phyloP scores from a whole-genome alignment of 2,113 vertebrate species.

The Heliornis fulica region DNA sequence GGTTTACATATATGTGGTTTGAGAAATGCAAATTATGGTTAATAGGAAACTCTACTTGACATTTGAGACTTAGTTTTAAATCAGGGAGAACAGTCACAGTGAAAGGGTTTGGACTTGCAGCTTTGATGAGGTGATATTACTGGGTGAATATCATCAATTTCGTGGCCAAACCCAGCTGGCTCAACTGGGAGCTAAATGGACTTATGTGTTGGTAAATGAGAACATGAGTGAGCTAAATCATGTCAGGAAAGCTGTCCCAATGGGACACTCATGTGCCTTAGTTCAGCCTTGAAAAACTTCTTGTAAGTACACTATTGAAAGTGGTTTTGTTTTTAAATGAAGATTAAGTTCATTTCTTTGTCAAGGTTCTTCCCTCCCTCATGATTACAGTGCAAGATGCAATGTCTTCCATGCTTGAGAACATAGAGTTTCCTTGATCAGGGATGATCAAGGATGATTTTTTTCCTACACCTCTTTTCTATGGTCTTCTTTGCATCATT shows the following conservation, averaged over 20 bases:
- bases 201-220: neutral
- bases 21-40: neutral
- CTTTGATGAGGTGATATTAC: neutral
- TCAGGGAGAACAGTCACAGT: neutral
- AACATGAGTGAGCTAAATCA: neutral
- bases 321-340: neutral
- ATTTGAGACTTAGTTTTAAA: neutral
- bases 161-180: neutral
- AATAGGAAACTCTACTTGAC: neutral
- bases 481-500: neutral
- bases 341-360: neutral
- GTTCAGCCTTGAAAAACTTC: neutral
- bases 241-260: neutral
- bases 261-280: fast-evolving
- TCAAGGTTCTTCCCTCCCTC: neutral
- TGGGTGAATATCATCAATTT: neutral
- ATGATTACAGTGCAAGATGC: neutral
- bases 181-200: neutral
- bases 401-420: neutral
- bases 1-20: neutral
- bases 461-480: neutral
- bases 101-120: neutral
- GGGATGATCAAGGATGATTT: neutral
- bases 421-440: neutral
- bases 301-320: neutral